These are phyloP conservation scores for Coelopa frigida DNA, from an alignment of 1,140 invertebrate species.

Conservation along the genomic window DNA sequence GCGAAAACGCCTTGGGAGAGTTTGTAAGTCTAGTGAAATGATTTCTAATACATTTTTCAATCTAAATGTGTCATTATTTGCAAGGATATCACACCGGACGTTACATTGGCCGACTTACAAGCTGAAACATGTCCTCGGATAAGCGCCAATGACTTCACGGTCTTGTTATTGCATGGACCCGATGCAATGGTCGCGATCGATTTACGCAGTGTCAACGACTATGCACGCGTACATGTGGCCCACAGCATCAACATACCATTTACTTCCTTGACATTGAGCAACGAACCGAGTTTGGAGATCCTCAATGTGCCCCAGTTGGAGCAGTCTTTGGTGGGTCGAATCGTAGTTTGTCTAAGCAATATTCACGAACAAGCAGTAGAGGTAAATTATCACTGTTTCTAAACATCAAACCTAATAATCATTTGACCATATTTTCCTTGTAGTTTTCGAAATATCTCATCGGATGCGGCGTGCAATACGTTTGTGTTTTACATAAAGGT, in stretches of 20 bases:
- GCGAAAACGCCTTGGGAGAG: conserved; percentile 30
- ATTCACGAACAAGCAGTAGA: conserved; percentile 66
- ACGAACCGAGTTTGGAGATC: conserved; percentile 52
- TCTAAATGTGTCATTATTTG: conserved; percentile 33
- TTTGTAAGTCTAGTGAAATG: conserved; percentile 39
- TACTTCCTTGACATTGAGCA: conserved; percentile 61
- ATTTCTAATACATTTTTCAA: background rate
- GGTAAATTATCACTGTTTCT: conserved; percentile 47
- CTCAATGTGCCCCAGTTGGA: conserved; percentile 57
- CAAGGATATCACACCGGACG: conserved; percentile 57
- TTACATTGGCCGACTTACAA: conserved; percentile 60
- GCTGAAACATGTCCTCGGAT: conserved; percentile 72
- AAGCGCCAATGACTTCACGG: conserved; percentile 74
- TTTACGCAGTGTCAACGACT: conserved; percentile 65
- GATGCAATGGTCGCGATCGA: conserved; percentile 70
- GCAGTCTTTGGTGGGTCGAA: conserved; percentile 51
- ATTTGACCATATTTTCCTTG: conserved; percentile 29
- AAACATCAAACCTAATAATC: background rate
- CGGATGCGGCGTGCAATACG: conserved; percentile 55
- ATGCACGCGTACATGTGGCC: conserved; percentile 63
- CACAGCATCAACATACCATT: conserved; percentile 83
- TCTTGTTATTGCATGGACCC: conserved; percentile 58
- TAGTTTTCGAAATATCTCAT: conserved; percentile 68
- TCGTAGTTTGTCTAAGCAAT: conserved; percentile 72
- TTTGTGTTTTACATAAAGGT: conserved; percentile 67